Conservation (phyloP, 2,888 invertebrate species). For the Coenonympha glycerion region DNA sequence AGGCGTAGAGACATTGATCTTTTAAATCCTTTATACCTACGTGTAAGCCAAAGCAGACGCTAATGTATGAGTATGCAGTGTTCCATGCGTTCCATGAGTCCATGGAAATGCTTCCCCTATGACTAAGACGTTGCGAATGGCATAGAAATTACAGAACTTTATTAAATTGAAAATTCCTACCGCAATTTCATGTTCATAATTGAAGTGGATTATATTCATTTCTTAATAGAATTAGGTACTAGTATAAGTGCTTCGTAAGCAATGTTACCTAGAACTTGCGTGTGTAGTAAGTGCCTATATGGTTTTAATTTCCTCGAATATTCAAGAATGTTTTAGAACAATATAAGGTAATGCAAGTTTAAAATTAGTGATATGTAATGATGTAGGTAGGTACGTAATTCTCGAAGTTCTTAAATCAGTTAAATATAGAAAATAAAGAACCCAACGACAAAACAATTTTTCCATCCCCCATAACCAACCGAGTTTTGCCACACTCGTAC, state of each 20-base stretch:
- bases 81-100: neutral
- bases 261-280: too few species aligned
- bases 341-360: neutral
- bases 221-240: too few species aligned
- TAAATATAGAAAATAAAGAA: too few species aligned
- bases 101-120: neutral
- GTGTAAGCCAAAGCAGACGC: neutral
- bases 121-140: neutral
- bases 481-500: too few species aligned
- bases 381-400: too few species aligned
- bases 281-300: neutral
- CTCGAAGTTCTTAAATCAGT: too few species aligned
- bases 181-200: constrained; percentile 1
- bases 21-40: too few species aligned
- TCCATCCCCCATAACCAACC: too few species aligned
- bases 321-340: neutral
- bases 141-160: neutral
- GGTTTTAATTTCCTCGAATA: neutral
- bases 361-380: too few species aligned
- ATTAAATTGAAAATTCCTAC: constrained; percentile 1
- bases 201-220: neutral
- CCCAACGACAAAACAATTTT: too few species aligned
- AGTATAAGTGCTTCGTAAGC: too few species aligned
- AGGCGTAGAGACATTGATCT: too few species aligned
- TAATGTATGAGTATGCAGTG: neutral